Evolutionary conservation across 2,888 invertebrate species (phyloP), one percentile per base, ranked within the genome.

Genomic region (Muscina levida): DNA sequence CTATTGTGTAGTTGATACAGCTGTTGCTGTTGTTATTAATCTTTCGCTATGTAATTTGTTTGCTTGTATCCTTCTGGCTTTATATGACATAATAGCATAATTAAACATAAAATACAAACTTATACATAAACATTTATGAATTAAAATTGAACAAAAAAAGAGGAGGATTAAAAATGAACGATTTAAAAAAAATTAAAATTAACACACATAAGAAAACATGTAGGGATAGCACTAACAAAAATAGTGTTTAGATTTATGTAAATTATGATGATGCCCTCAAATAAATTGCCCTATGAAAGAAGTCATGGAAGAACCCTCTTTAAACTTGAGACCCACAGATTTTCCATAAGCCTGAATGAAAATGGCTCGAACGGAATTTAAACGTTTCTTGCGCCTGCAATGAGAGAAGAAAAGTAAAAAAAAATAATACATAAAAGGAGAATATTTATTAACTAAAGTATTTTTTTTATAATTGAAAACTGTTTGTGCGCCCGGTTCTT

Each of bases 281-380:
- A 88, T 87, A 57, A 88, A 82, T 82, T 88, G 87, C 82, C 89
- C 88, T 72, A 90, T 85, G 72, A 89, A 86, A 44, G 87, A 79
- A 83, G 85, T 88, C 87, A 88, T 87, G 73, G 86, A 83, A 70
- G 88, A 87, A 53, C 89, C 89, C 80, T 89, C 89, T 84, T 89
- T 86, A 79, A 89, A 89, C 85, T 88, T 87, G 70, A 90, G 86
- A 80, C 89, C 89, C 81, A 89, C 86, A 46, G 87, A 86, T 83
- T 88, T 87, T 62, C 87, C 87, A 83, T 89, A 89, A 8, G 87
- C 85, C 77, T 87, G 87, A 76, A 89, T 87, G 62, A 89, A 89
- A 56, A 87, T 86, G 71, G 87, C 86, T 48, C 89, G 87, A 46
- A 89, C 87, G 17, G 86, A 84, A 82, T 86, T 87, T 80, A 89